These are phyloP conservation scores for Saturnia japonica DNA, from an alignment of 2,888 invertebrate species.

Conservation along the genomic window DNA sequence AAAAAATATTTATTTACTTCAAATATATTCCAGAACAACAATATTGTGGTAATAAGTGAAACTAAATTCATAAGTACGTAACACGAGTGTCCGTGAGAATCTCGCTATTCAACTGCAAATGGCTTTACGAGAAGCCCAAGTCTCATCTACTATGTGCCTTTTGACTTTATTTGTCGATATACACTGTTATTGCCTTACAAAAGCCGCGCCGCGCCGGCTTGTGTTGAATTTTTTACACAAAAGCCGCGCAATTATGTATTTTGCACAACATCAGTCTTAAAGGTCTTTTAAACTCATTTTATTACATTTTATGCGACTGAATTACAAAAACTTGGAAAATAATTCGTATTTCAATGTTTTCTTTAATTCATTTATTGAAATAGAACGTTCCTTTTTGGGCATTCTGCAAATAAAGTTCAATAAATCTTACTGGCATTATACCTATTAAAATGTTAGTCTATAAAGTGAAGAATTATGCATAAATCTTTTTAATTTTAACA, in stretches of 20 bases:
- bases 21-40: conserved; percentile 24
- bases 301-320: not conserved
- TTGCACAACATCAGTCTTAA: not conserved
- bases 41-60: conserved; percentile 24
- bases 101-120: conserved; percentile 35
- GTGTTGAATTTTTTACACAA: not conserved
- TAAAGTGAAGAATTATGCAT: not conserved
- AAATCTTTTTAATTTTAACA: not conserved
- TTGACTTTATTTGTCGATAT: conserved; percentile 27
- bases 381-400: not conserved
- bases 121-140: conserved; percentile 29
- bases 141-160: conserved; percentile 26
- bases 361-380: not conserved
- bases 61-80: conserved; percentile 21
- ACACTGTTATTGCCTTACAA: not conserved
- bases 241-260: conserved; percentile 3
- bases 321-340: not conserved
- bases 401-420: not conserved
- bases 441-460: not conserved
- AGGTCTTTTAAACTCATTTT: not conserved
- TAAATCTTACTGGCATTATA: not conserved
- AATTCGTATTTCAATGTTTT: not conserved
- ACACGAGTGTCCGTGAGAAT: conserved; percentile 41
- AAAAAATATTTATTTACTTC: not conserved
- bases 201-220: not conserved